phyloP scores from a whole-genome alignment of 2,113 vertebrate species.

The Ageneiosus marmoratus region DNA sequence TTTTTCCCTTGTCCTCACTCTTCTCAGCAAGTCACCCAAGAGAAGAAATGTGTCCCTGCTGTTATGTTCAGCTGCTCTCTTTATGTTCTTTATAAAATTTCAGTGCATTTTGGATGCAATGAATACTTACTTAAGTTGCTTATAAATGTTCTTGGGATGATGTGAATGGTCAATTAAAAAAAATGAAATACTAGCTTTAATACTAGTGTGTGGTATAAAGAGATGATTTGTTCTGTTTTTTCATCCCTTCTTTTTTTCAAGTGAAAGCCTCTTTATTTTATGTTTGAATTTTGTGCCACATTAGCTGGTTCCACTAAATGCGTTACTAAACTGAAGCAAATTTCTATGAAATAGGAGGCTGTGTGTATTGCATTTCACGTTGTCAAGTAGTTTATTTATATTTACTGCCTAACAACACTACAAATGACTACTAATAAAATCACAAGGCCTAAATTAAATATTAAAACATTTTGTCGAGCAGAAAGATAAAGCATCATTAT shows the following conservation, averaged over 20 bases:
- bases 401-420: background rate
- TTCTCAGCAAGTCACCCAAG: background rate
- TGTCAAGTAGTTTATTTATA: background rate
- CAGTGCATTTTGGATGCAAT: background rate
- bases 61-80: background rate
- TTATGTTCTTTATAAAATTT: background rate
- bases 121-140: background rate
- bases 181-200: background rate
- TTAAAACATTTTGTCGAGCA: background rate
- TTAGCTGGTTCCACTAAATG: no score
- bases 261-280: background rate
- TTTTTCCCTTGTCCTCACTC: constrained; percentile 13
- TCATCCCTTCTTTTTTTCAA: background rate
- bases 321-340: no score
- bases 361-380: background rate
- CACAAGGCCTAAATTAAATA: background rate
- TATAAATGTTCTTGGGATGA: background rate
- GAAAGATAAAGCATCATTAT: background rate
- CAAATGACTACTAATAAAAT: background rate
- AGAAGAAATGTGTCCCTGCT: background rate
- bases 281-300: no score
- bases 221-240: background rate
- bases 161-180: background rate
- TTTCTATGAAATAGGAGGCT: background rate
- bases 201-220: background rate